Conservation (phyloP, 2,113 vertebrate species). For the Maylandia zebra region DNA sequence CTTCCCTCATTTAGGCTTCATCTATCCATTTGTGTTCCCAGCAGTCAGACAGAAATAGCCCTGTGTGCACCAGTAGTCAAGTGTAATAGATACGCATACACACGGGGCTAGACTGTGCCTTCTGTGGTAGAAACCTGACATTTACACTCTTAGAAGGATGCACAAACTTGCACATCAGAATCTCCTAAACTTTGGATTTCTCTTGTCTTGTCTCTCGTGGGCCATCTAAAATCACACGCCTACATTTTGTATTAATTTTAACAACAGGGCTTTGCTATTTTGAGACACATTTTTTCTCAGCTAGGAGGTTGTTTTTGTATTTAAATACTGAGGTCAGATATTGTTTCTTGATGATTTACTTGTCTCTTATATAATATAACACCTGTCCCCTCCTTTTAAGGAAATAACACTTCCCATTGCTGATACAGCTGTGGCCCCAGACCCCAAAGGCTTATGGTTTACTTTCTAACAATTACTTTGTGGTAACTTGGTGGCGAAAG, state of each 20-base stretch:
- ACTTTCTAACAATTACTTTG: not conserved
- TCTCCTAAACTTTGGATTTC: not conserved
- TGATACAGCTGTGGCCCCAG: not conserved
- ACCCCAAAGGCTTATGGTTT: not conserved
- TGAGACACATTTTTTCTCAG: not conserved
- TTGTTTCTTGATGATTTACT: not conserved
- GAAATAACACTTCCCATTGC: not conserved
- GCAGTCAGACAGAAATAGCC: conserved; percentile 60
- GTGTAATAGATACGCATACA: conserved; percentile 33
- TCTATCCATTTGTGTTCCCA: conserved; percentile 47
- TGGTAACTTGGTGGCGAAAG: not conserved
- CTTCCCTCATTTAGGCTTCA: not conserved
- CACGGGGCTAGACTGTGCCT: not conserved
- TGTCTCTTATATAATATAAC: not conserved
- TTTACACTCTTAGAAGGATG: conserved; percentile 30
- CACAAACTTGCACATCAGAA: conserved; percentile 40
- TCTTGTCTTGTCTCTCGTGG: not conserved
- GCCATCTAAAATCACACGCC: not conserved
- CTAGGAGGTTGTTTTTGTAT: not conserved
- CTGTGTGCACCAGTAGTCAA: conserved; percentile 30
- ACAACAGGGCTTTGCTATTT: not conserved
- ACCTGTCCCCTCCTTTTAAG: not conserved
- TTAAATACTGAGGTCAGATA: not conserved
- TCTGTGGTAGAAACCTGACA: conserved; percentile 51
- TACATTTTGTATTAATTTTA: not conserved